Percentiles rank a stretch among this genome's conserved stretches.
Conservation (phyloP, 2,113 vertebrate genomes). For the Lasiurus borealis region DNA sequence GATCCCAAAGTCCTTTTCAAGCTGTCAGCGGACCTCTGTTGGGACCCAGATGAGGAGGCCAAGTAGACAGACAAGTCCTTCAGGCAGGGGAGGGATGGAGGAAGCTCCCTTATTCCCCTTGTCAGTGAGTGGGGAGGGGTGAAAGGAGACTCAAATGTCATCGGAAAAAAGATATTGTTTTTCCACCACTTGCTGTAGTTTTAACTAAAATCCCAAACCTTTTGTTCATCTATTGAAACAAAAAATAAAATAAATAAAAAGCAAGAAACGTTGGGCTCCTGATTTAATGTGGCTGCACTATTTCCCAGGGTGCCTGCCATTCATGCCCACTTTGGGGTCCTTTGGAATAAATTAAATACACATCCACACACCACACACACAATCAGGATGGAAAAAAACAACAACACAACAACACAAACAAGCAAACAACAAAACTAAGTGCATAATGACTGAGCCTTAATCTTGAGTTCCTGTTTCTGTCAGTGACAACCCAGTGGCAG, state of each 20-base stretch:
- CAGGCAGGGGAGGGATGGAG: fast-evolving
- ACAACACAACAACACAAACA: neutral
- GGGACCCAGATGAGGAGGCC: fast-evolving
- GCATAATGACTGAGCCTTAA: fast-evolving
- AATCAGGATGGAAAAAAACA: no score
- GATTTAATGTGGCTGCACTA: fast-evolving
- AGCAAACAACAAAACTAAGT: neutral
- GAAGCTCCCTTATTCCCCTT: neutral
- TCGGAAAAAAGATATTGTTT: neutral
- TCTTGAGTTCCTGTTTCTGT: neutral
- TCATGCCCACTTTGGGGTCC: neutral
- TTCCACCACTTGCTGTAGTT: neutral
- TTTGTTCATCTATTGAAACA: neutral
- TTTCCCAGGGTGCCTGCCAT: neutral
- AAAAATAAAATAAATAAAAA: neutral
- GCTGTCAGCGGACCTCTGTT: fast-evolving
- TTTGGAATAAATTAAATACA: neutral
- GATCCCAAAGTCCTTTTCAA: fast-evolving
- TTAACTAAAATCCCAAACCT: neutral
- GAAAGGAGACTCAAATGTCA: neutral
- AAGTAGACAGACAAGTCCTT: no score
- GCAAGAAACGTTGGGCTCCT: neutral
- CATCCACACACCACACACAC: fast-evolving
- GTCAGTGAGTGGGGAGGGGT: fast-evolving
- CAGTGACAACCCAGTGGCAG: neutral